A percentile compares a stretch with the other conserved stretches of the same genome.
Evolutionary conservation across 2,113 vertebrate species (phyloP).

Genomic region (Plectropomus leopardus): DNA sequence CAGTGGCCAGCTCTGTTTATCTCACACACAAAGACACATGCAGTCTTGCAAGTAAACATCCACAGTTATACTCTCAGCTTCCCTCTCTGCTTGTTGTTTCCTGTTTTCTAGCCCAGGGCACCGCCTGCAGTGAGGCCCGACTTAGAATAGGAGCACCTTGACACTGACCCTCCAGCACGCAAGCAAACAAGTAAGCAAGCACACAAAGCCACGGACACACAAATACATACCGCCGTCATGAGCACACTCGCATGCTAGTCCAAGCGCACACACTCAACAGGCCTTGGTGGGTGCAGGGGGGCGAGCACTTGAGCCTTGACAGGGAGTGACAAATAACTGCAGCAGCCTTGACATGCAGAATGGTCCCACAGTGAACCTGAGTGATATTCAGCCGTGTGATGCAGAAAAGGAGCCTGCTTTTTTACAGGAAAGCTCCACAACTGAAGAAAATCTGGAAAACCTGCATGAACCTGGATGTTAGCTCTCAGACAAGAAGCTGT

Average conservation of each 20-base stretch:
- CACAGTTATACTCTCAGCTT: not conserved
- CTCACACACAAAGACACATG: constrained; percentile 7
- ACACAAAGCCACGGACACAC: constrained; percentile 15
- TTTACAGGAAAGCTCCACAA: constrained; percentile 8
- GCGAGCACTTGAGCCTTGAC: constrained; percentile 66
- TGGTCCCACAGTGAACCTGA: constrained; percentile 51
- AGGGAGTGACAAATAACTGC: constrained; percentile 78
- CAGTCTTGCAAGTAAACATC: constrained; percentile 3
- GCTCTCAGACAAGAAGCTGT: not conserved
- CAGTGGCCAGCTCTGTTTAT: not conserved
- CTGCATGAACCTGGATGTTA: constrained; percentile 22
- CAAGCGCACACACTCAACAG: constrained; percentile 3
- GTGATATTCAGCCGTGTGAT: constrained; percentile 44
- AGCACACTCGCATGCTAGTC: constrained; percentile 22
- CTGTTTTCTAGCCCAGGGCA: constrained; percentile 54
- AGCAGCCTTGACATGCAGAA: constrained; percentile 69
- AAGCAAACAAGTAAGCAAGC: constrained; percentile 18
- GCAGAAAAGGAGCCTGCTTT: constrained; percentile 23
- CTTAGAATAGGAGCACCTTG: constrained; percentile 53
- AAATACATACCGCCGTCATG: not conserved
- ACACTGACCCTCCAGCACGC: constrained; percentile 40
- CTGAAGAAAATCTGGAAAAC: not conserved
- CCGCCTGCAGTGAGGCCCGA: constrained; percentile 48
- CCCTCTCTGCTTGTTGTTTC: constrained; percentile 39
- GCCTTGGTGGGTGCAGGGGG: constrained; percentile 54